Percentiles rank a stretch among this genome's conserved stretches.
Evolutionary conservation across 2,113 vertebrate species (phyloP).

Genomic region (Caloenas nicobarica): DNA sequence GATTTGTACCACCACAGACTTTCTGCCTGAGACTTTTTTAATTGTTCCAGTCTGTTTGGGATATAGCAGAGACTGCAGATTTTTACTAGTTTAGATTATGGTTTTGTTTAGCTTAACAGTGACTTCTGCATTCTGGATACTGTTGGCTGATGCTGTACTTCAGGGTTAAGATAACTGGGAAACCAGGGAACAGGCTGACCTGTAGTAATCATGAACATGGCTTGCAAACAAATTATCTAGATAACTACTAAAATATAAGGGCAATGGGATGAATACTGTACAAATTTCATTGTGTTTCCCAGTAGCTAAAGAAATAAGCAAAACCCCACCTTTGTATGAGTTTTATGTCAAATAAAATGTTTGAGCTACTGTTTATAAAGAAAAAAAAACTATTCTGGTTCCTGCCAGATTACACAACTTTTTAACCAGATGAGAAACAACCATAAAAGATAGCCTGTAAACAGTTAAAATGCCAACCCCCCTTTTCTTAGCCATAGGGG

Average conservation of each 20-base stretch:
- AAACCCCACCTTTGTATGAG: neutral
- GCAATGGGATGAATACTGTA: neutral
- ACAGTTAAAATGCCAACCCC: neutral
- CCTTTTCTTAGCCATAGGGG: neutral
- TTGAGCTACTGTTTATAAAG: neutral
- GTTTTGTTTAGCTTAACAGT: neutral
- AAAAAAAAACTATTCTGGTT: neutral
- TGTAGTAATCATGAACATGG: neutral
- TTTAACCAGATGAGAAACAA: neutral
- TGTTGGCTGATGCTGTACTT: neutral
- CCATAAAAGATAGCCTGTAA: neutral
- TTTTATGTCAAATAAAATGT: neutral
- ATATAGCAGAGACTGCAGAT: neutral
- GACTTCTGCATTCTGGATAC: neutral
- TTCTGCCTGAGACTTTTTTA: neutral
- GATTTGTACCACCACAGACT: neutral
- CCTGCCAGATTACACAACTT: neutral
- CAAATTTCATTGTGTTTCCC: neutral
- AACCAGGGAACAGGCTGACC: neutral
- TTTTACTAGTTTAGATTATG: neutral
- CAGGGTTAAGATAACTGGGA: neutral
- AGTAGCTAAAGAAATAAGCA: neutral
- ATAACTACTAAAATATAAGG: neutral
- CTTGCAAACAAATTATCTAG: neutral
- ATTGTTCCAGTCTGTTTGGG: neutral